Evolutionary conservation across 2,113 vertebrate species (phyloP).

Genomic region (Sphyrna mokarran): DNA sequence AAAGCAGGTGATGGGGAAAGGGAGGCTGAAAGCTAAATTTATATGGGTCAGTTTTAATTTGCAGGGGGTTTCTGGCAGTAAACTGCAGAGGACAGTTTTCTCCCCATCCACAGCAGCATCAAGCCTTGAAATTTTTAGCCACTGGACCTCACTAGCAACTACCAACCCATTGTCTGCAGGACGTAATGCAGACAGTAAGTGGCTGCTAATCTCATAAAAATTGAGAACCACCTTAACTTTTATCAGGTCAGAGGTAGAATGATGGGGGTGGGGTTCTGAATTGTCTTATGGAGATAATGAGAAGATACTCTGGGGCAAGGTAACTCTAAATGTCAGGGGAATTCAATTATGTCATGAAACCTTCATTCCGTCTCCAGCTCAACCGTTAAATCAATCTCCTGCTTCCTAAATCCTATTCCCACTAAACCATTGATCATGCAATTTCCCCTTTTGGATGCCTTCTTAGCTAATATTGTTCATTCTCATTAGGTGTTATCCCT

Average conservation of each 20-base stretch:
- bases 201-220: neutral
- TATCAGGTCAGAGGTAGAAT: neutral
- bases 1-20: neutral
- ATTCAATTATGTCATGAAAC: neutral
- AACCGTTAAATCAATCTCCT: neutral
- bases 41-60: neutral
- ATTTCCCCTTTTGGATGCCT: too few species aligned
- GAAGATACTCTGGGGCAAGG: neutral
- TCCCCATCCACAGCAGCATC: neutral
- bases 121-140: neutral
- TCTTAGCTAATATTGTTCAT: too few species aligned
- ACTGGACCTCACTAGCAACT: neutral
- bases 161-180: neutral
- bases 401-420: neutral
- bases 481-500: too few species aligned
- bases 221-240: neutral
- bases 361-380: neutral
- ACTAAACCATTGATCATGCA: neutral
- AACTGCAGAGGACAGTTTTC: neutral
- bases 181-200: neutral
- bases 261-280: neutral
- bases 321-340: neutral
- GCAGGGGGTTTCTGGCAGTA: neutral
- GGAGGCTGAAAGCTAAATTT: neutral
- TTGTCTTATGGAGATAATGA: neutral